Base-by-base conservation (phyloP, 2,113 vertebrate genomes). In the Echinops telfairi region DNA sequence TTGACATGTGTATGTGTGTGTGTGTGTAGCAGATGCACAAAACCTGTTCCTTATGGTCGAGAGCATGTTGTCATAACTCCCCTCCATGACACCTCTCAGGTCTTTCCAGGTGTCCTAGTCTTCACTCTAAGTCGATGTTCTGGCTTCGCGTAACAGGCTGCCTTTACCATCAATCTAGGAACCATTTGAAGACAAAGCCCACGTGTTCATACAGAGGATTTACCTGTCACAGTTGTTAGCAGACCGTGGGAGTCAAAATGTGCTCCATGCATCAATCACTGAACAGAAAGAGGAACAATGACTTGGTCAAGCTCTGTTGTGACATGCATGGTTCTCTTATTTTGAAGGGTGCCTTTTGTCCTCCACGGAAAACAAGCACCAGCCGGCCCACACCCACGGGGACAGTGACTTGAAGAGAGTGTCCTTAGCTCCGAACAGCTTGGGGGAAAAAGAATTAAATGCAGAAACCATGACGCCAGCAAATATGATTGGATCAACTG, bases 361-460 rank as follows among this genome's bases (percentile, higher is more conserved):
- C 3, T 40, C 40, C 40, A 40, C 40, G 33, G 22, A 93, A 57
- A 93, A 38, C 43, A 62, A 90, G n/a, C n/a, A 77, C 23, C 60
- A 68, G 20, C 90, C 64, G 11, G 57, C 4, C 33, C 20, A 23
- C 0, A 4, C 15, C 70, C 20, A 77, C 4, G 62, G 2, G 53
- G 6, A 57, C 14, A 64, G 31, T 53, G 27, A 76, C 29, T 93
- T 36, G 16, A 73, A 78, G 3, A 43, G 19, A 25, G 27, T 27
- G 27, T 36, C 23, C 75, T 66, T 70, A 86, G 47, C 83, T 22
- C 47, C 2, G 19, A 89, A 86, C 1, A 83, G 2, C 15, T 15
- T 58, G n/a, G 83, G 83, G 64, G 43, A 80, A 92, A 88, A 83
- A 53, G 6, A 79, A 90, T 66, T 81, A 76, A 77, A 66, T 73